Percentiles rank a stretch among this genome's conserved stretches.
Conservation (phyloP, 2,113 vertebrate species). For the Solea solea region DNA sequence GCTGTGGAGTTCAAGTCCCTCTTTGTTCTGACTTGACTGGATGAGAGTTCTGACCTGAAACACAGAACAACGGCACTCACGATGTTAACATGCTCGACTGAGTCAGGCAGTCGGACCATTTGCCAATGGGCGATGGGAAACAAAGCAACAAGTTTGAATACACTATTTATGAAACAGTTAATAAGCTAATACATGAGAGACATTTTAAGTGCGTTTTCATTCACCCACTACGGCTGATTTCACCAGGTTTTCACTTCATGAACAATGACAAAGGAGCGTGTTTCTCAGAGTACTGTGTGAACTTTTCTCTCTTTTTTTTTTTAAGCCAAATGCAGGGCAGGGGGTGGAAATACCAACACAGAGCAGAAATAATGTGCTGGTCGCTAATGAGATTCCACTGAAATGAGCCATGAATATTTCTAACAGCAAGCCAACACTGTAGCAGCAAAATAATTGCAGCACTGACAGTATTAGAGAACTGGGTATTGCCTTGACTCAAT, state of each 20-base stretch:
- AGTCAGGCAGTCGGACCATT: too few relatives aligned
- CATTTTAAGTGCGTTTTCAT: too few relatives aligned
- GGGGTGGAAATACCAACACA: slow-evolving; percentile 16
- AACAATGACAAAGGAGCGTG: slow-evolving; percentile 4
- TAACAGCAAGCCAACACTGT: slow-evolving; percentile 7
- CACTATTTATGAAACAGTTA: background rate
- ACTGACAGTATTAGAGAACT: background rate
- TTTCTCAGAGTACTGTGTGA: slow-evolving; percentile 19
- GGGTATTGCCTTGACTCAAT: background rate
- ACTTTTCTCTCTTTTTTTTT: background rate
- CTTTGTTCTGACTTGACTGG: slow-evolving; percentile 89
- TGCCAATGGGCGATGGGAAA: too few relatives aligned
- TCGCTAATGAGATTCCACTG: slow-evolving; percentile 55
- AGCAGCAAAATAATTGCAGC: slow-evolving; percentile 1
- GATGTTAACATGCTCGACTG: too few relatives aligned
- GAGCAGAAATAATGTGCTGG: slow-evolving; percentile 42
- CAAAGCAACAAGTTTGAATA: background rate
- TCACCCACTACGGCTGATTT: background rate
- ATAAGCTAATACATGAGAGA: too few relatives aligned
- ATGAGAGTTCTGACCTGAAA: slow-evolving; percentile 88
- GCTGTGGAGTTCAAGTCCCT: slow-evolving; percentile 89
- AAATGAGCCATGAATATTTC: slow-evolving; percentile 49
- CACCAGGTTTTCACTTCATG: background rate
- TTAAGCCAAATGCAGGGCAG: background rate
- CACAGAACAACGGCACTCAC: background rate